Evolutionary conservation across 92 coral and sea anemone species (phyloP), one percentile per base, ranked within the genome.

Genomic region (Epizoanthus illoricatus): DNA sequence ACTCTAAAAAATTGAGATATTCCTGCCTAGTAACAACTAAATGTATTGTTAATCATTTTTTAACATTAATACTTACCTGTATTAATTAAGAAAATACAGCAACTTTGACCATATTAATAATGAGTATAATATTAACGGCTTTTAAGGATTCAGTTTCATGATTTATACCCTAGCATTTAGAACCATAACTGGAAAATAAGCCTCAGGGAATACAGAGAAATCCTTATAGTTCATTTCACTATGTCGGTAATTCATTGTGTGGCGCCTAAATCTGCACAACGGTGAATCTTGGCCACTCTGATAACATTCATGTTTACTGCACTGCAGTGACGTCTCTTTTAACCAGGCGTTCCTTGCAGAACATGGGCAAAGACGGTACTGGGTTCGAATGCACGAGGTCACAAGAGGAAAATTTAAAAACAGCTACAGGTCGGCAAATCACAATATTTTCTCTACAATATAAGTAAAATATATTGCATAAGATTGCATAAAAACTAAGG

Each of bases 321-420:
- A 62, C 33, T 63, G 67, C 67, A 63, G 21, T 21, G 21, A 63
- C 13, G 8, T 15, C 47, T 16, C 11, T 54, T 55, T 73, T 39
- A 16, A 43, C 43, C 71, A 62, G 82, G 71, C 57, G 81, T 75
- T 60, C 71, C 70, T 42, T 5, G 20, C 24, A 20, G 43, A 3
- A 7, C 9, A 39, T 58, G 23, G 24, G 36, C 41, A 64, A 11
- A 66, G 71, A 28, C 36, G 36, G 49, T 60, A 78, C 82, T 78
- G 82, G 82, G 82, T 78, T 63, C 82, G 21, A 60, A 42, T 40
- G 42, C 56, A 2, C 61, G 33, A 49, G n/a, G 4, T 24, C 15
- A 20, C 19, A 20, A 65, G 33, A 65, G 28, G 5, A 63, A 4
- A 0, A 12, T 2, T 4, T 2, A 5, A 49, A 7, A n/a, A n/a